Conservation (phyloP, 1,140 invertebrate genomes). For the Aporrectodea caliginosa region DNA sequence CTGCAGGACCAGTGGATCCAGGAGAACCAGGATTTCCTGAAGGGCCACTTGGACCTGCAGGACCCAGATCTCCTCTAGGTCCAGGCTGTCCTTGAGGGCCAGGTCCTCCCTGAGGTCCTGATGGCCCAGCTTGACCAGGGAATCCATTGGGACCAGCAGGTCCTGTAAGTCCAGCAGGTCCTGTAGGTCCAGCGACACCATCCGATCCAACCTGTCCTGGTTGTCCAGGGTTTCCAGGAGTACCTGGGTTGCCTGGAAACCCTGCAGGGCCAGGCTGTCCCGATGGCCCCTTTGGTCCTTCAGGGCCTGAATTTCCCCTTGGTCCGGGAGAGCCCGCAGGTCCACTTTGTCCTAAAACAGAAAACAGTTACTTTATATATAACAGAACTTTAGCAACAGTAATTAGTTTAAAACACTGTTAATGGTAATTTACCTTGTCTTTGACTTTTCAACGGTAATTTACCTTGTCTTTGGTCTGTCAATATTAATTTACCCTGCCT, state of each 20-base stretch:
- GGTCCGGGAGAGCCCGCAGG: background rate
- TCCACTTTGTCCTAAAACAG: background rate
- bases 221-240: conserved; percentile 3
- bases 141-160: conserved; percentile 1
- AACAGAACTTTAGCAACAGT: no score
- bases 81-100: background rate
- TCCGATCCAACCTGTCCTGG: background rate
- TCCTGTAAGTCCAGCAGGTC: conserved; percentile 2
- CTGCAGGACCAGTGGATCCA: no score
- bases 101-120: background rate
- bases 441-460: no score
- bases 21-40: conserved; percentile 28
- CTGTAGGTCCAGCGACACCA: conserved; percentile 14
- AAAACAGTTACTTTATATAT: no score
- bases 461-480: no score
- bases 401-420: no score
- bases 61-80: conserved; percentile 19
- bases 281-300: background rate
- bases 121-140: background rate
- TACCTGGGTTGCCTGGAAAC: conserved; percentile 9
- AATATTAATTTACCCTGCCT: no score
- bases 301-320: background rate
- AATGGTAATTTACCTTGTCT: no score
- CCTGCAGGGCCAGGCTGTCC: background rate
- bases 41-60: conserved; percentile 19